Percentiles rank a stretch among this genome's conserved stretches.
phyloP scores from a whole-genome alignment of 92 coral and sea anemone genomes.

The Phenganax stokvisi region DNA sequence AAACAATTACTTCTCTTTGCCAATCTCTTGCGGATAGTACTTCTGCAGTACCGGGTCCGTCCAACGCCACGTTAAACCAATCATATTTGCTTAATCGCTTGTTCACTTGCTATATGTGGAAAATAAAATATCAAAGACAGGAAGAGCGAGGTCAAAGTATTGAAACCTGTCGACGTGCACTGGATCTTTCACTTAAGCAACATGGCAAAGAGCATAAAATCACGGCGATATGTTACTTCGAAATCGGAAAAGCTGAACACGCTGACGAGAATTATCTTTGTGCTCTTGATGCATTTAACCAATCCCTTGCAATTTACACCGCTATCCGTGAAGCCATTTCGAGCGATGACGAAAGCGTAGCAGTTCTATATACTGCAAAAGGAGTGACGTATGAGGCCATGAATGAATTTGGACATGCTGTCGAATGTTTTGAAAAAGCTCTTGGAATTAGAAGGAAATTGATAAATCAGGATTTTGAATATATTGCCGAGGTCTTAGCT shows the following conservation, averaged over 20 bases:
- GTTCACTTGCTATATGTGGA: background rate
- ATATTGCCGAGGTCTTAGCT: background rate
- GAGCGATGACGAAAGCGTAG: background rate
- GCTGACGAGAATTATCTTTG: background rate
- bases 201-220: background rate
- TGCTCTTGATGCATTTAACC: background rate
- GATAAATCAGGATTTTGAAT: background rate
- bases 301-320: background rate
- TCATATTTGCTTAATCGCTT: background rate
- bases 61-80: background rate
- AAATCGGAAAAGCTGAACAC: background rate
- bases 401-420: background rate
- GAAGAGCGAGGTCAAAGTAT: background rate
- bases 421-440: background rate
- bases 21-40: background rate
- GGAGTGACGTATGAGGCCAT: background rate
- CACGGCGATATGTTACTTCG: background rate
- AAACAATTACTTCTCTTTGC: background rate
- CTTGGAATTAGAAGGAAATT: background rate
- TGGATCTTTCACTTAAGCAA: background rate
- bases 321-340: background rate
- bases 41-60: background rate
- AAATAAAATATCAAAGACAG: background rate
- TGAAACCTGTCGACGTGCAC: background rate
- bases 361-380: background rate